Conservation (phyloP, 2,797 vertebrate genomes). For the Phylloscopus collybita region DNA sequence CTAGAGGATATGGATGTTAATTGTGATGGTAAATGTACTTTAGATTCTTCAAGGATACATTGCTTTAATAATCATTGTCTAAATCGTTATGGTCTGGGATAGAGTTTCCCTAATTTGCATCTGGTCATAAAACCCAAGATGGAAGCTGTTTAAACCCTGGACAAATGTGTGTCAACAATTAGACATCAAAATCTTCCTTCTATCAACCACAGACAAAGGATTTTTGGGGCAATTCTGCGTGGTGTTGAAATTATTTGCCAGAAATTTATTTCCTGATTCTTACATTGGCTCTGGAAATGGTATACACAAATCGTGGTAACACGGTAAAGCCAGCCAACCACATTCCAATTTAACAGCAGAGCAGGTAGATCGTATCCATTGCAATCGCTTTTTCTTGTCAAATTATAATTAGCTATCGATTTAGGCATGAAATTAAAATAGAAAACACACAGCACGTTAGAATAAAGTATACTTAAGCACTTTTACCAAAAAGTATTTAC, state of each 20-base stretch:
- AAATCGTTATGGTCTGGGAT: background rate
- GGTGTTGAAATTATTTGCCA: background rate
- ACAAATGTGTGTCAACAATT: background rate
- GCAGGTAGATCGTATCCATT: slow-evolving; percentile 55
- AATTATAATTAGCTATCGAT: slow-evolving; percentile 77
- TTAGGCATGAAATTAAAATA: slow-evolving; percentile 73
- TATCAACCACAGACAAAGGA: background rate
- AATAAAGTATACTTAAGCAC: slow-evolving; percentile 73
- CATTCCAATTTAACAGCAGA: slow-evolving; percentile 44
- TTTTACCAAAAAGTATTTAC: slow-evolving; percentile 71
- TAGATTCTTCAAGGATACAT: slow-evolving; percentile 39
- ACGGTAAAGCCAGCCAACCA: slow-evolving; percentile 20
- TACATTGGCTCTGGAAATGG: background rate
- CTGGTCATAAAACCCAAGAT: background rate
- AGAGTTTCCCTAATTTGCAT: slow-evolving; percentile 5
- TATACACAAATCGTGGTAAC: slow-evolving; percentile 21
- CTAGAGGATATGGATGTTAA: slow-evolving; percentile 10
- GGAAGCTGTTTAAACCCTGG: slow-evolving; percentile 6
- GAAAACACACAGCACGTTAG: slow-evolving; percentile 65
- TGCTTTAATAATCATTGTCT: slow-evolving; percentile 49
- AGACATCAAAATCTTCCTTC: slow-evolving; percentile 11
- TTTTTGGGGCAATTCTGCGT: background rate
- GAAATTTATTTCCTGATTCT: slow-evolving; percentile 50
- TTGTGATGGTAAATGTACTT: slow-evolving; percentile 32
- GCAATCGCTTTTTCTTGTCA: slow-evolving; percentile 63